phyloP scores from a whole-genome alignment of 2,888 invertebrate species.

The Polietes domitor region DNA sequence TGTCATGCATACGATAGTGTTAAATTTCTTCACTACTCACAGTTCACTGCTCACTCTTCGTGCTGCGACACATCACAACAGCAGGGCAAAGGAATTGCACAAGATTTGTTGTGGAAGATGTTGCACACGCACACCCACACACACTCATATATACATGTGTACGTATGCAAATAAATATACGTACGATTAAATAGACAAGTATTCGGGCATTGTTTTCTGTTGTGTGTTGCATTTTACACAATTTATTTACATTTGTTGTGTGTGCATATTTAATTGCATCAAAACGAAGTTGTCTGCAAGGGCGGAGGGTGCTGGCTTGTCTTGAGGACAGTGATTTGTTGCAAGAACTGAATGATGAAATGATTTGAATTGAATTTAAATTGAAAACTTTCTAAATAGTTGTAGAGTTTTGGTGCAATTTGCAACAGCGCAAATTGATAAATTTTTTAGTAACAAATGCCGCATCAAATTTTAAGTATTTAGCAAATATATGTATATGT shows the following conservation, averaged over 20 bases:
- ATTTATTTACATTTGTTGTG: conserved; percentile 14
- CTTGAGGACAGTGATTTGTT: not conserved
- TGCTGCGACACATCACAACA: not conserved
- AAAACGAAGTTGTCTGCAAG: not conserved
- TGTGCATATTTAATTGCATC: conserved; percentile 37
- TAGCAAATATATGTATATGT: too few species aligned
- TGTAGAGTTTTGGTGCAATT: too few species aligned
- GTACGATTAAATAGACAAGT: not conserved
- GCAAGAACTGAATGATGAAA: not conserved
- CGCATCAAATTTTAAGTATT: too few species aligned
- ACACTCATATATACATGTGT: not conserved
- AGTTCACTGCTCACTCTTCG: not conserved
- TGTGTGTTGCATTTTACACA: not conserved
- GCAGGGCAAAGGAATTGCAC: not conserved
- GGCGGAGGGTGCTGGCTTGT: not conserved
- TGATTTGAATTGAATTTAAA: not conserved
- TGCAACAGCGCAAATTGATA: too few species aligned
- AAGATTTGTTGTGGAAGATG: conserved; percentile 10
- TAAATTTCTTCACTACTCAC: not conserved
- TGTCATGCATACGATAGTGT: conserved; percentile 23
- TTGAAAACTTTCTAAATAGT: too few species aligned
- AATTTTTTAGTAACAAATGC: too few species aligned
- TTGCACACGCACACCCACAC: conserved; percentile 21
- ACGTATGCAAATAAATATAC: not conserved
- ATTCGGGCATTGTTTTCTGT: conserved; percentile 14